phyloP scores from a whole-genome alignment of 2,888 invertebrate species.

The Dinocampus coccinellae region DNA sequence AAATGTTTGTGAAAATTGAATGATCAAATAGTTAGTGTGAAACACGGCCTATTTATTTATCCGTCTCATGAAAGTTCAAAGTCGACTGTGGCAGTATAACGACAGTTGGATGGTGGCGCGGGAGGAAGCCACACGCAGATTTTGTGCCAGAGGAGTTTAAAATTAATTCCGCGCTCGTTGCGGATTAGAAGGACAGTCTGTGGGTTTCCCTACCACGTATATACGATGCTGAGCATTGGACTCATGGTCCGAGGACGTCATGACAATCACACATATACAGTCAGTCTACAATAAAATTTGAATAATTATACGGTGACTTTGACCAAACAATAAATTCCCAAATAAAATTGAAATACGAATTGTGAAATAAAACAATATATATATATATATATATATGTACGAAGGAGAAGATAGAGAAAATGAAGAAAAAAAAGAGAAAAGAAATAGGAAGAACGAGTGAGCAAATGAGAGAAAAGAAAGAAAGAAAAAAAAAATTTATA shows the following conservation, averaged over 20 bases:
- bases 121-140: conserved; percentile 53
- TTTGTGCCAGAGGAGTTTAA: conserved; percentile 53
- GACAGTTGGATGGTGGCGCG: background rate
- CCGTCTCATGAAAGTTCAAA: conserved; percentile 27
- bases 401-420: background rate
- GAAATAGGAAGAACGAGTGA: background rate
- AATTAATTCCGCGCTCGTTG: conserved; percentile 60
- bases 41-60: conserved; percentile 26
- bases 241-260: conserved; percentile 18
- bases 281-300: background rate
- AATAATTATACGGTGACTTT: background rate
- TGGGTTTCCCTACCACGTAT: conserved; percentile 54
- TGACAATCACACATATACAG: background rate
- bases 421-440: background rate
- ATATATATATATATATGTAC: background rate
- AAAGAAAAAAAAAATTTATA: background rate
- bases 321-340: no score
- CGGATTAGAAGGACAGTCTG: conserved; percentile 58
- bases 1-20: background rate
- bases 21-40: conserved; percentile 18
- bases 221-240: conserved; percentile 13
- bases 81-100: conserved; percentile 18
- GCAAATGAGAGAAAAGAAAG: background rate
- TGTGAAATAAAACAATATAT: background rate
- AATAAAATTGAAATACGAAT: background rate